A percentile compares a stretch with the other conserved stretches of the same genome.
Evolutionary conservation across 2,888 invertebrate genomes (phyloP).

Genomic region (Volucella bombylans): DNA sequence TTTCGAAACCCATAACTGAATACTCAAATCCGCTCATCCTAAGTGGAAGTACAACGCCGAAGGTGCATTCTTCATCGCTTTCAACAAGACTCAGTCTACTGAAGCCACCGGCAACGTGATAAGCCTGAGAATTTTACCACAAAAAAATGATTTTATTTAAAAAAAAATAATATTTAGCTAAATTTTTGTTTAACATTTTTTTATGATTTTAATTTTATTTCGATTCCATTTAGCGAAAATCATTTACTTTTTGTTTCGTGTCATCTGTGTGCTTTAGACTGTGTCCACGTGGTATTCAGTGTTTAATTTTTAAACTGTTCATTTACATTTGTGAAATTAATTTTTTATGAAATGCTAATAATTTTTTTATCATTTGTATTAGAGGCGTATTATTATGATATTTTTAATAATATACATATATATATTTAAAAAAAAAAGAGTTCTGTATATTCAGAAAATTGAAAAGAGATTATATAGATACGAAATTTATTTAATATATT

Average conservation of each 20-base stretch:
- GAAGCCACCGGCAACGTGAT: constrained; percentile 59
- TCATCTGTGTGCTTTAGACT: constrained; percentile 15
- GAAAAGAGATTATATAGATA: constrained; percentile 14
- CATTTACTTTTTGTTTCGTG: background rate
- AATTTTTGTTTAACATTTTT: constrained; percentile 28
- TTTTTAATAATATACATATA: constrained; percentile 11
- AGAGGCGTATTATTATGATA: constrained; percentile 34
- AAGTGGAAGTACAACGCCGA: constrained; percentile 47
- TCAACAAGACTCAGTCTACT: constrained; percentile 63
- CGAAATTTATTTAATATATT: background rate
- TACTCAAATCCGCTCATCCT: constrained; percentile 75
- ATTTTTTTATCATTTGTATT: background rate
- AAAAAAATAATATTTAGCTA: constrained; percentile 38
- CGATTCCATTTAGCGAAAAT: constrained; percentile 21
- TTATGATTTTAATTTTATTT: constrained; percentile 16
- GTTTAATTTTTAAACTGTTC: constrained; percentile 15
- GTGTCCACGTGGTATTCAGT: constrained; percentile 34
- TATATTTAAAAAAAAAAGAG: background rate
- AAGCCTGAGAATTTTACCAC: constrained; percentile 22
- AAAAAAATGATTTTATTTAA: constrained; percentile 34
- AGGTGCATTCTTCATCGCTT: constrained; percentile 23
- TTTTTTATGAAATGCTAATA: constrained; percentile 3
- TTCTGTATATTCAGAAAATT: background rate
- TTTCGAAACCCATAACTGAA: constrained; percentile 77
- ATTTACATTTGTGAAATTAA: constrained; percentile 38